Evolutionary conservation across 1,140 invertebrate species (phyloP).

Genomic region (Carposina sasakii): DNA sequence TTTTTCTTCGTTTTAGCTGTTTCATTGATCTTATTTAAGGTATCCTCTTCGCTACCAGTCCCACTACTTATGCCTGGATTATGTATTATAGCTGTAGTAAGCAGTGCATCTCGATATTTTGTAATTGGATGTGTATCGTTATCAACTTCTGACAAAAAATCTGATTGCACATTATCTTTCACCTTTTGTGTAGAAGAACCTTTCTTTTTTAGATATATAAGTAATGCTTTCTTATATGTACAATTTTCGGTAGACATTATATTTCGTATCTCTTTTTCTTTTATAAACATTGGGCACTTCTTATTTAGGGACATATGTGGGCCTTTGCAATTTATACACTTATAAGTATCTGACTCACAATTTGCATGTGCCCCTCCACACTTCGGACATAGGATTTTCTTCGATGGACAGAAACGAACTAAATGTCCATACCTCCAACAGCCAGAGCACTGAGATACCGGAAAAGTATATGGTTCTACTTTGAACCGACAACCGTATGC

Average conservation of each 20-base stretch:
- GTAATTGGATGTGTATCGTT: too few relatives aligned
- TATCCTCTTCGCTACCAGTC: too few relatives aligned
- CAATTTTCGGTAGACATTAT: background rate
- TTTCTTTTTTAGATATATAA: too few relatives aligned
- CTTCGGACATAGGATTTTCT: background rate
- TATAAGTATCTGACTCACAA: background rate
- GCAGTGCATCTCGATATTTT: too few relatives aligned
- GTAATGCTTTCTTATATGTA: conserved; percentile 2
- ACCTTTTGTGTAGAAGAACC: too few relatives aligned
- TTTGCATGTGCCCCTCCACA: background rate
- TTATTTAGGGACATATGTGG: background rate
- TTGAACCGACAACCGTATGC: conserved; percentile 1
- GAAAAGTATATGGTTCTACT: conserved; percentile 1
- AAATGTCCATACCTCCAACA: background rate
- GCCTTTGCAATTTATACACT: too few relatives aligned
- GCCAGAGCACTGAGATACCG: conserved; percentile 5
- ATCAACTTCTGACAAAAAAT: too few relatives aligned
- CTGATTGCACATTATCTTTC: too few relatives aligned
- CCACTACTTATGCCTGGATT: too few relatives aligned
- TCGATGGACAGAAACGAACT: background rate
- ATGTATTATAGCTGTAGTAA: too few relatives aligned
- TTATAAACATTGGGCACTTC: background rate
- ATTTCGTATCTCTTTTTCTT: background rate
- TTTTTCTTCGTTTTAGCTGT: too few relatives aligned
- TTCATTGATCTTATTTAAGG: too few relatives aligned